Evolutionary conservation across 2,797 vertebrate species (phyloP), one percentile per base, ranked within the genome.

Genomic region (Yasuhikotakia modesta): DNA sequence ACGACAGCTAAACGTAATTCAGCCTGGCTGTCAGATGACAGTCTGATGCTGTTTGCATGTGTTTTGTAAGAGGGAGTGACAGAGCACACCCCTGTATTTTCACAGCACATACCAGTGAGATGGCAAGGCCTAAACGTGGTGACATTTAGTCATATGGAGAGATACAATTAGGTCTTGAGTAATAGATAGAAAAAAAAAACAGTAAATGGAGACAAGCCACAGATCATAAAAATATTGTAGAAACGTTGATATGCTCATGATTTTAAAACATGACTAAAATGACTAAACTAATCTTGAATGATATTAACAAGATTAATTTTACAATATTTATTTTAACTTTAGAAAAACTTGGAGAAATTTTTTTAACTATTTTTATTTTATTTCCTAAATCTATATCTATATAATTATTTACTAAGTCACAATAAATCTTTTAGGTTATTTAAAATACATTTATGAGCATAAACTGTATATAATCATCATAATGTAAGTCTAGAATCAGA

Each of bases 1-100:
- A 94, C 93, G 92, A 96, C 94, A 95, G 95, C 96, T 96, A 95
- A 95, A 93, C 92, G 91, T 93, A 93, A 97, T 95, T 94, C 94
- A 95, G 96, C 95, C 94, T 95, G 95, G 95, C 94, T 92, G 93
- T 94, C 88, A 87, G 80, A 91, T 72, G 53, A 53, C 67, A 71
- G 78, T 35, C 22, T 35, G 52, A 84, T 52, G 76, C 68, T 76
- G 50, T 76, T 75, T 77, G 32, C 66, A 50, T 76, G 71, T 69
- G 71, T 81, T 52, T 30, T 24, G 14, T 17, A 30, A 5, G 17
- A 53, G 12, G 13, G 5, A 17, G 12, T 32, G 43, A 61, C 7
- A n/a, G 57, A 60, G 24, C n/a, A 45, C 22, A 13, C 6, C 63
- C 27, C 32, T 45, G 46, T 19, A 22, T 66, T 43, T 75, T 12